Evolutionary conservation across 1,140 invertebrate genomes (phyloP).

Genomic region (Riptortus pedestris): DNA sequence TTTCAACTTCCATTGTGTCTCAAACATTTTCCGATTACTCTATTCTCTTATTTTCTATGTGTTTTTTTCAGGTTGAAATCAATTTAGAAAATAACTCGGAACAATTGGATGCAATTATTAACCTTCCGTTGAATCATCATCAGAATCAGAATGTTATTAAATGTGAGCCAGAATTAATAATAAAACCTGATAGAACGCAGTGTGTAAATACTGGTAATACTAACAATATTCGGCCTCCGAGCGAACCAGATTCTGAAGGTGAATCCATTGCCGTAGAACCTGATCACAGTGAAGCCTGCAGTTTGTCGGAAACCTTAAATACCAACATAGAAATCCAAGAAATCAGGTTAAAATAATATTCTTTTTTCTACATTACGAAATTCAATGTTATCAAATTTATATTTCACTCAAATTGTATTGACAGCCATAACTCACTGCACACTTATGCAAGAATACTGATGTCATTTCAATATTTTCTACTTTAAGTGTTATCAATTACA

Average conservation of each 20-base stretch:
- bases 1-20: too few relatives aligned
- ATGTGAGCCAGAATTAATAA: slow-evolving; percentile 25
- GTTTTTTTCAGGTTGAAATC: slow-evolving; percentile 21
- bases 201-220: neutral
- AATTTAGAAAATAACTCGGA: slow-evolving; percentile 10
- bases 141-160: slow-evolving; percentile 15
- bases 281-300: slow-evolving; percentile 6
- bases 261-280: slow-evolving; percentile 16
- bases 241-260: slow-evolving; percentile 17
- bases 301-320: neutral
- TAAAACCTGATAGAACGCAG: slow-evolving; percentile 2
- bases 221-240: neutral
- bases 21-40: too few relatives aligned
- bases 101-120: slow-evolving; percentile 20
- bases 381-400: too few relatives aligned
- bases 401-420: too few relatives aligned
- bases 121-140: neutral
- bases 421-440: too few relatives aligned
- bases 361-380: too few relatives aligned
- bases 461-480: too few relatives aligned
- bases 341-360: slow-evolving; percentile 10
- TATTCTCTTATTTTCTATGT: too few relatives aligned
- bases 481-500: too few relatives aligned
- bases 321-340: slow-evolving; percentile 2
- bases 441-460: too few relatives aligned